A percentile compares a stretch with the other conserved stretches of the same genome.
Conservation (phyloP, 2,113 vertebrate genomes). For the Cyrtonyx montezumae region DNA sequence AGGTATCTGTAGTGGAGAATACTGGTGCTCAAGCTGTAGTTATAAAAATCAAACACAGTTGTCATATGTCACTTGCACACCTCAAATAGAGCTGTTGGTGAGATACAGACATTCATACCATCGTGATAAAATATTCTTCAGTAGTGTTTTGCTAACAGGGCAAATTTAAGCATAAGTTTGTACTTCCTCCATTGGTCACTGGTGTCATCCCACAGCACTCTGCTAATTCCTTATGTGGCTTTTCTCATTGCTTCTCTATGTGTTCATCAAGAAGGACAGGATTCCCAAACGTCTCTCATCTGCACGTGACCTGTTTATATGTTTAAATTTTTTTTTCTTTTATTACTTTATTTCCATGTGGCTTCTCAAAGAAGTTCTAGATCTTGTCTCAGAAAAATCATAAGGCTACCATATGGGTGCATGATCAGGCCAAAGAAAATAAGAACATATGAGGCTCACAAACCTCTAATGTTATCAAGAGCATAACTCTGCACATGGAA, state of each 20-base stretch:
- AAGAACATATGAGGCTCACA: neutral
- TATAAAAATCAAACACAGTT: neutral
- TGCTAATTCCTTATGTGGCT: neutral
- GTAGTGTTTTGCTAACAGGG: neutral
- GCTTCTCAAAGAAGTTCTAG: neutral
- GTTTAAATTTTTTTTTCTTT: neutral
- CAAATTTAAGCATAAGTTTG: neutral
- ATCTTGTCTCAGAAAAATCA: neutral
- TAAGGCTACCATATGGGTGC: neutral
- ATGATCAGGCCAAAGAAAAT: neutral
- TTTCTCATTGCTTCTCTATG: neutral
- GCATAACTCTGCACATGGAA: neutral
- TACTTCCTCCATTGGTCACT: neutral
- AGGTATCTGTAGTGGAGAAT: neutral
- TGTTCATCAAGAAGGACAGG: neutral
- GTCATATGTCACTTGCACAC: neutral
- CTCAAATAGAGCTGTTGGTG: neutral
- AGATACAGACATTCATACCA: neutral
- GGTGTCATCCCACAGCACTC: neutral
- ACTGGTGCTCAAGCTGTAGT: neutral
- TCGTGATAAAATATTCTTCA: neutral
- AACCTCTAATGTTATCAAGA: neutral
- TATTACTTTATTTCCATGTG: neutral
- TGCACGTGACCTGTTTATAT: neutral
- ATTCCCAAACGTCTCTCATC: neutral